Evolutionary conservation across 2,888 invertebrate genomes (phyloP), one percentile per base, ranked within the genome.

Genomic region (Beris morrisii): DNA sequence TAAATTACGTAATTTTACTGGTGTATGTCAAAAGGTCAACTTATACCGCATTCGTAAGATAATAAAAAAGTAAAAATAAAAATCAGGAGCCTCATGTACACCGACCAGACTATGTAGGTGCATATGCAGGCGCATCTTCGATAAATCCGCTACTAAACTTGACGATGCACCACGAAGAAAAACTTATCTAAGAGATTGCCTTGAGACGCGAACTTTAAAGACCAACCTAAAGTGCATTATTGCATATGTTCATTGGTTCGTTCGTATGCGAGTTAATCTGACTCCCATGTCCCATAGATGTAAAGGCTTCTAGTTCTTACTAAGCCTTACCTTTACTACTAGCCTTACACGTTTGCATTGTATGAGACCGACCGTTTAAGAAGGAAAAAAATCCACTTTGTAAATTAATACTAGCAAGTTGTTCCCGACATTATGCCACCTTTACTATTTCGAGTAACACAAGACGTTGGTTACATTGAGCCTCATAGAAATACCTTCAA

Each of bases 171-270:
- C 43, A 38, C n/a, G 38, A 13, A 15, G 13, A 38, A 56, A n/a
- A 54, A 63, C 56, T 67, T 63, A 67, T 54, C 56, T 50, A 67
- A 67, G 57, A 63, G 44, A 63, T 56, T 67, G 63, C 63, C 57
- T 66, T 56, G 67, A 38, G 50, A 56, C 67, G 67, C 67, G 67
- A 67, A 67, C 67, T 67, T 67, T 67, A 67, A 67, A 67, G 63
- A 56, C 52, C 50, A 50, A 61, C 52, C 61, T 43, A 63, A 56
- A 63, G 56, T 67, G 67, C 67, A 63, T 63, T 31, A 52, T 52
- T 61, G 61, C 61, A 61, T 50, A 61, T 22, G 31, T 45, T 45
- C 30, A 30, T 6, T 15, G 4, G 50, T 50, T 45, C 30, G 44
- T 13, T 15, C 12, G 50, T 50, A 61, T 61, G 61, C 28, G 22